Conservation (phyloP, 2,888 invertebrate genomes). For the Ophion ellenae region DNA sequence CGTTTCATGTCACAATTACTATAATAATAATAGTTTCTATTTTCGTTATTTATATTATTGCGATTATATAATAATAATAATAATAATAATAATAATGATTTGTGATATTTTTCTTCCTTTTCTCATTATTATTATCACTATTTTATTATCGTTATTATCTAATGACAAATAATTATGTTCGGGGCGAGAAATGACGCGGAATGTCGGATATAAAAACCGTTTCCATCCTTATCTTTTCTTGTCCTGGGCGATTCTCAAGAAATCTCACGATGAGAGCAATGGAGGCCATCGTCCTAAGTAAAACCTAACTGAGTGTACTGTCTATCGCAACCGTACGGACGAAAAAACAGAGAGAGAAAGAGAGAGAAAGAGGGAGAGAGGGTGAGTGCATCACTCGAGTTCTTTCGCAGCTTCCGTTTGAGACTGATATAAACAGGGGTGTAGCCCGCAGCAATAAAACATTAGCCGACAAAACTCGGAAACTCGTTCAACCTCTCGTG, state of each 20-base stretch:
- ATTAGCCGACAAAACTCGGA: constrained; percentile 67
- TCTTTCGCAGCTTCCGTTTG: constrained; percentile 28
- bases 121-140: no score
- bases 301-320: constrained; percentile 55
- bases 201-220: background rate
- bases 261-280: constrained; percentile 44
- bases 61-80: no score
- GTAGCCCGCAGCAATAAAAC: constrained; percentile 61
- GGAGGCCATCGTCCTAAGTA: constrained; percentile 58
- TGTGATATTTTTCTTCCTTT: no score
- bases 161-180: no score
- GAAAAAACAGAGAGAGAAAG: background rate
- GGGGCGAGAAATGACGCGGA: background rate
- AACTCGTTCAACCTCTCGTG: constrained; percentile 62
- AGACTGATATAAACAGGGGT: constrained; percentile 19
- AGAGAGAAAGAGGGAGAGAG: background rate
- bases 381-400: constrained; percentile 22
- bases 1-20: no score
- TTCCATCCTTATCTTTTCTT: background rate
- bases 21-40: no score
- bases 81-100: no score
- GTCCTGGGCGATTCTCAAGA: constrained; percentile 18
- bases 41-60: no score
- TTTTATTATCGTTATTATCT: no score
- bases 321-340: constrained; percentile 27